Evolutionary conservation across 2,888 invertebrate species (phyloP), one percentile per base, ranked within the genome.

Genomic region (Sesia apiformis): DNA sequence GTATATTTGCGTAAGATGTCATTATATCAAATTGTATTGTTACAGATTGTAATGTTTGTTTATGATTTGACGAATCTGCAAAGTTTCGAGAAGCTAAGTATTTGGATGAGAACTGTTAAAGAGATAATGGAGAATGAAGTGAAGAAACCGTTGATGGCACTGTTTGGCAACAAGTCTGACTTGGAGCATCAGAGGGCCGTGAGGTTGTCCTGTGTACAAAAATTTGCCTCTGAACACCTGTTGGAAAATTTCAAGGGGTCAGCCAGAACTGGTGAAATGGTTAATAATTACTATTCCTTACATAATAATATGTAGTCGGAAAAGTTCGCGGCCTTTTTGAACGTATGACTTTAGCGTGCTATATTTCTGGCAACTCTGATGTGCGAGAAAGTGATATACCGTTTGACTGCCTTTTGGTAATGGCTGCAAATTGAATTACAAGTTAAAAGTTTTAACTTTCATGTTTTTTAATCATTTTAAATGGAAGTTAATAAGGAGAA

Each of bases 21-120:
- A 49, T 53, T 39, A 49, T 43, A 55, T 53, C 40, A 46, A 40
- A 38, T 53, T n/a, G 4, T 49, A 23, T 38, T 23, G 57, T 83
- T 91, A 63, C 77, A 94, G 96, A 92, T 95, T 53, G 91, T 96
- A 54, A 76, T 97, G 54, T 86, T 97, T 60, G 94, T 96, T 0
- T 97, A 96, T 74, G 97, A 97, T 74, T 92, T 97, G 54, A 96
- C 96, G 40, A 95, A 94, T 74, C 87, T 92, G 52, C 90, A 92
- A 63, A 96, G 95, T 75, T 97, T 97, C 77, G 95, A 95, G 56
- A 93, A 92, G 67, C 81, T 96, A 23, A 86, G 90, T 46, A 90
- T 91, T 53, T 97, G 97, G 97, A 85, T 95, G 59, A 77, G 83
- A 1, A 84, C 83, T 57, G 87, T 93, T 0, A 85, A 88, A 53